A percentile compares a stretch with the other conserved stretches of the same genome.
Evolutionary conservation across 1,140 invertebrate species (phyloP).

Genomic region (Samia ricini): DNA sequence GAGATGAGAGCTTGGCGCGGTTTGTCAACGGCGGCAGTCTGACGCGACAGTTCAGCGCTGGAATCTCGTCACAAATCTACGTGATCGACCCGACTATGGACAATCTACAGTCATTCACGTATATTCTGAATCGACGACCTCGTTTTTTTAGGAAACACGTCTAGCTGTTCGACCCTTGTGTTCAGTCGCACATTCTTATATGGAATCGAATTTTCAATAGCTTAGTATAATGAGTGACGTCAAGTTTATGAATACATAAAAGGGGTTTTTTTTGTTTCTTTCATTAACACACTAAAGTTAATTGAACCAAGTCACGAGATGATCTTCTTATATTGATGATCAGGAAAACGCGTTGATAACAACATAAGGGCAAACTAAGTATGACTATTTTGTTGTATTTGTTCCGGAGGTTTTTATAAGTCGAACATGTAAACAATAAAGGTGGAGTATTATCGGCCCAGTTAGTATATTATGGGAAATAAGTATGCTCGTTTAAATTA

Average conservation of each 20-base stretch:
- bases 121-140: conserved; percentile 26
- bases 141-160: conserved; percentile 33
- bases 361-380: conserved; percentile 24
- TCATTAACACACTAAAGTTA: conserved; percentile 32
- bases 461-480: conserved; percentile 31
- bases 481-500: background rate
- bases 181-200: conserved; percentile 17
- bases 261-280: conserved; percentile 29
- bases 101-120: conserved; percentile 32
- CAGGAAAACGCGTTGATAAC: conserved; percentile 27
- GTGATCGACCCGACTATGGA: conserved; percentile 38
- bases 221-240: conserved; percentile 15
- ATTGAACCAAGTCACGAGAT: conserved; percentile 23
- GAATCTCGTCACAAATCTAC: conserved; percentile 27
- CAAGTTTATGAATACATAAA: conserved; percentile 8
- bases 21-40: conserved; percentile 22
- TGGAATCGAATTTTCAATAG: conserved; percentile 16
- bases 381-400: conserved; percentile 30
- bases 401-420: conserved; percentile 38
- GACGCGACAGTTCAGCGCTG: conserved; percentile 27
- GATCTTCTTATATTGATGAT: conserved; percentile 5
- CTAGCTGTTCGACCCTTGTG: conserved; percentile 14
- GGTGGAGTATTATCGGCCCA: conserved; percentile 17
- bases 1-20: conserved; percentile 35
- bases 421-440: conserved; percentile 44